Evolutionary conservation across 2,113 vertebrate genomes (phyloP).

Genomic region (human (Homo sapiens)): GRCh38 chr18:43358001-43358500

Average conservation of each 20-base stretch:
- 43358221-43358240: background rate
- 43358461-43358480: background rate
- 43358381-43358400: background rate
- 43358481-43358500: background rate
- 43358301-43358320: background rate
- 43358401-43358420: background rate
- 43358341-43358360: background rate
- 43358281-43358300: background rate
- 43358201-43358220: background rate
- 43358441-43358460: background rate
- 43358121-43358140: background rate
- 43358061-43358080: background rate
- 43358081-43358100: background rate
- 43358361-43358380: background rate
- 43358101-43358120: background rate
- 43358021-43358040: background rate
- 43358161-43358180: background rate
- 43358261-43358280: background rate
- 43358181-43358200: background rate
- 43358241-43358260: background rate
- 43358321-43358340: background rate
- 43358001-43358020: background rate
- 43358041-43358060: background rate
- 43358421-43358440: background rate
- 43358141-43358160: background rate